A percentile compares a stretch with the other conserved stretches of the same genome.
These are phyloP conservation scores for Portunus trituberculatus DNA, from an alignment of 1,140 invertebrate species.

Conservation along the genomic window DNA sequence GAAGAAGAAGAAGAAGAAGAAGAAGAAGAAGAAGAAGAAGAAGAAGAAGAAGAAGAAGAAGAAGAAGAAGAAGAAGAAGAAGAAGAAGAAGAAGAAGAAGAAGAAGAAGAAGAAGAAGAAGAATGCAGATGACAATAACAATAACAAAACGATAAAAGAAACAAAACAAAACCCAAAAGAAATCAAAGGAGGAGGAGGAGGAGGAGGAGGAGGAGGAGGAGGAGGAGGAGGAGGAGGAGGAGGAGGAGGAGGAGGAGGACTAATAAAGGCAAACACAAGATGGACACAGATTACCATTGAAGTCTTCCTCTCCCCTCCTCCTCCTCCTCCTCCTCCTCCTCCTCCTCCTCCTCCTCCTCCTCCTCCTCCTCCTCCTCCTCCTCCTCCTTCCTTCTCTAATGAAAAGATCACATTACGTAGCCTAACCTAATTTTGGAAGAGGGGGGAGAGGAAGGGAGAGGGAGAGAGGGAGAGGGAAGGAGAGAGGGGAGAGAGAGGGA, in stretches of 20 bases:
- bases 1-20: too few species aligned
- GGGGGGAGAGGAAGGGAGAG: too few species aligned
- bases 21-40: too few species aligned
- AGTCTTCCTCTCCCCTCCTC: neutral
- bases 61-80: neutral
- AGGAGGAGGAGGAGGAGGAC: neutral
- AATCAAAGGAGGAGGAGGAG: neutral
- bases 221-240: neutral
- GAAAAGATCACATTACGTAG: conserved; percentile 43
- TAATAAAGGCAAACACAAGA: neutral
- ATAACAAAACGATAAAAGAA: neutral
- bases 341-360: neutral
- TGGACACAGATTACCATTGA: neutral
- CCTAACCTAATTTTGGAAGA: conserved; percentile 35
- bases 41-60: too few species aligned
- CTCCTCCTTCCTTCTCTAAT: conserved; percentile 30
- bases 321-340: neutral
- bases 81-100: neutral
- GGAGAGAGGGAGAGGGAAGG: too few species aligned
- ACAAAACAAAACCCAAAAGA: too few species aligned
- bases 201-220: neutral
- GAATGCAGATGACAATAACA: too few species aligned
- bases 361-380: neutral
- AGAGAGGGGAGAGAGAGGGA: too few species aligned
- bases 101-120: neutral